phyloP scores from a whole-genome alignment of 2,113 vertebrate species.

The Phocoena phocoena region DNA sequence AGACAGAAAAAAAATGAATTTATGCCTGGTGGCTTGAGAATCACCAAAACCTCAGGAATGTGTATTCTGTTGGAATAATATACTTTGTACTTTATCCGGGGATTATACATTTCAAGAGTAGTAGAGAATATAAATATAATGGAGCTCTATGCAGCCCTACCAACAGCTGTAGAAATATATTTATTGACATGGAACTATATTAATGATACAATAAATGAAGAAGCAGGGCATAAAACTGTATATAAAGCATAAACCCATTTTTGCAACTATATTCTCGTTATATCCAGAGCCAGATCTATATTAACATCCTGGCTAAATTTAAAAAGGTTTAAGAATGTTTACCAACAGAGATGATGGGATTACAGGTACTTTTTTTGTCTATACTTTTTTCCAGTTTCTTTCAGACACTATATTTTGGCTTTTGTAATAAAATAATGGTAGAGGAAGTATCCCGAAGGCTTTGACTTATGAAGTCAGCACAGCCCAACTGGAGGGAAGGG shows the following conservation, averaged over 20 bases:
- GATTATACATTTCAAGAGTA: neutral
- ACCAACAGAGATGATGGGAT: neutral
- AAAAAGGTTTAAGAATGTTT: neutral
- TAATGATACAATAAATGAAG: neutral
- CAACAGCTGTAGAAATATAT: neutral
- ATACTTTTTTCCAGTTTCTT: neutral
- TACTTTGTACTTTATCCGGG: neutral
- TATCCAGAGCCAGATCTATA: neutral
- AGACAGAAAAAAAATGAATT: neutral
- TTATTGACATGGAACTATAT: neutral
- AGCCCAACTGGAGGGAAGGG: neutral
- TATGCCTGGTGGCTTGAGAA: neutral
- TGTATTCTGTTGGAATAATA: neutral
- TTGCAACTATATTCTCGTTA: neutral
- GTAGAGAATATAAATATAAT: neutral
- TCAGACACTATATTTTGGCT: neutral
- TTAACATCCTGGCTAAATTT: neutral
- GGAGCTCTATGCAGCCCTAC: neutral
- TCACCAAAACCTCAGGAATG: constrained; percentile 4
- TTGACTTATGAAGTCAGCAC: neutral
- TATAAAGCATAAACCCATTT: neutral
- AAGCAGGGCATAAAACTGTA: neutral
- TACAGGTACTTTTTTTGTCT: neutral
- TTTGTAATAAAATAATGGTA: neutral
- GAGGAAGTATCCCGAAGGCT: neutral